Base-by-base conservation (phyloP, 2,888 invertebrate genomes). In the Microctonus brassicae region DNA sequence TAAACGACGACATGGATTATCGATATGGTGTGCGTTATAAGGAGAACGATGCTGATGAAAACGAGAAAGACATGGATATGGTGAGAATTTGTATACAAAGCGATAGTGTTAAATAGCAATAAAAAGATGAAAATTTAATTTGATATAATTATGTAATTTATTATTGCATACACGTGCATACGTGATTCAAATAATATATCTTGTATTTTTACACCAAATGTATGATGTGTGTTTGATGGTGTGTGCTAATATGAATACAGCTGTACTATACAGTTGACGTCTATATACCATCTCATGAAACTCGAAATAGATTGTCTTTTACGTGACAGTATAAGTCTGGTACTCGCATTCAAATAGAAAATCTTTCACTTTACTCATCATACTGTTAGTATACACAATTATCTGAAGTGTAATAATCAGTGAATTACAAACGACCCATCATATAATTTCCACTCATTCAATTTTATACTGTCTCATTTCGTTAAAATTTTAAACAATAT, bases 1-100 rank as follows among this genome's bases (percentile, higher is more conserved):
- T 52, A 7, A 17, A 13, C 17, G 7, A 66, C 29, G 64, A 57
- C 61, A 77, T 79, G 79, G 79, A 79, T 76, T 77, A 78, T 64
- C 79, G 81, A 58, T 81, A 80, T 77, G 81, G 82, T 65, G 77
- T 78, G 61, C 75, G 81, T 13, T 82, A 81, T 78, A 84, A 83
- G 76, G 84, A 84, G 76, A 84, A 85, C 72, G 86, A 86, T 72
- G 74, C 76, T 69, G 75, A 78, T 68, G 84, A 85, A 76, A 84
- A 81, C 79, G 85, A 83, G 73, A 85, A 80, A 76, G 83, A 80
- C 73, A 76, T 73, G 17, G 42, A 36, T 24, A 57, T 39, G 66
- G 66, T 66, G 57, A 66, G 65, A 10, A 34, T 4, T 29, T 65
- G 33, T 17, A 4, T 29, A n/a, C 1, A 1, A 34, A 34, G 34